A percentile compares a stretch with the other conserved stretches of the same genome.
Evolutionary conservation across 2,797 vertebrate genomes (phyloP).

Genomic region (Eidolon dupreanum): DNA sequence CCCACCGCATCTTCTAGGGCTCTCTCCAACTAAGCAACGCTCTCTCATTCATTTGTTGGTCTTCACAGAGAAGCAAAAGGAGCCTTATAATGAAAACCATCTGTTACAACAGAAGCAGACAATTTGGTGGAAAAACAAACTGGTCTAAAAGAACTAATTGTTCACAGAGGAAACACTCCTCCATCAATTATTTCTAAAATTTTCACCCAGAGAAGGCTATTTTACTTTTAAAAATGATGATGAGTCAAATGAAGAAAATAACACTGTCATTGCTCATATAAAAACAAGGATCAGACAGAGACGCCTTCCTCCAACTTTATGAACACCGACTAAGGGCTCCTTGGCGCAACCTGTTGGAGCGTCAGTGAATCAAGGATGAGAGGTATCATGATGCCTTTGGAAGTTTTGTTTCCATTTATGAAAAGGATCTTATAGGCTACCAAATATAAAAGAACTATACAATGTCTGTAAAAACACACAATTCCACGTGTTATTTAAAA

Average conservation of each 20-base stretch:
- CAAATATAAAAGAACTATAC: background rate
- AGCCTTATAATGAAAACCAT: slow-evolving; percentile 31
- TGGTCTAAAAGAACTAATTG: slow-evolving; percentile 34
- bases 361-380: slow-evolving; percentile 17
- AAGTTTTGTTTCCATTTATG: background rate
- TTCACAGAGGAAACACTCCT: slow-evolving; percentile 38
- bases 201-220: background rate
- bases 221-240: slow-evolving; percentile 43
- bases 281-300: slow-evolving; percentile 3
- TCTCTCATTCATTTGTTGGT: background rate
- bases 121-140: slow-evolving; percentile 31
- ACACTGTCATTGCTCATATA: background rate
- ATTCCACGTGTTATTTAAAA: background rate
- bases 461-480: background rate
- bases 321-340: slow-evolving; percentile 18
- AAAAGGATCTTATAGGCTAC: background rate
- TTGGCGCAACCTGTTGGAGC: background rate
- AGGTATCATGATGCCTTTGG: background rate
- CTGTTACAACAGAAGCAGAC: slow-evolving; percentile 46
- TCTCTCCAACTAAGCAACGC: background rate
- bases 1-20: background rate
- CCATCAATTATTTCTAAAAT: background rate
- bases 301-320: background rate
- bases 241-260: slow-evolving; percentile 39
- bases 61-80: background rate